phyloP scores from a whole-genome alignment of 2,797 vertebrate species.

The Oophaga sylvatica region DNA sequence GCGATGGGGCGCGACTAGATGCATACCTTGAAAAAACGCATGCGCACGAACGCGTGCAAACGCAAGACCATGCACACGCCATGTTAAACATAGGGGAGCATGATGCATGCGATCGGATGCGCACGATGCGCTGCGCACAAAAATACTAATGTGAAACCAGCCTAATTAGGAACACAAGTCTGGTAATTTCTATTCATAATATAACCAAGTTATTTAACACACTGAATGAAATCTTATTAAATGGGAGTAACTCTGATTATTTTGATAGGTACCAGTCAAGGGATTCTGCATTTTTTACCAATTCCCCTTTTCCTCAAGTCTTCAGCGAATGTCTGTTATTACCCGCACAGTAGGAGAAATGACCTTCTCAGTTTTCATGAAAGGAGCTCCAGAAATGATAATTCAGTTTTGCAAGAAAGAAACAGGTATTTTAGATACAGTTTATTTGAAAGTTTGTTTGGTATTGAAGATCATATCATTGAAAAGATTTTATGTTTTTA shows the following conservation, averaged over 20 bases:
- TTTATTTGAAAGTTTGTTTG: neutral
- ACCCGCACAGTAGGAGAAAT: conserved; percentile 60
- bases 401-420: conserved; percentile 67
- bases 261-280: conserved; percentile 63
- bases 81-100: too few species aligned
- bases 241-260: neutral
- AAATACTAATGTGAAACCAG: too few species aligned
- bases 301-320: conserved; percentile 72
- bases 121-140: too few species aligned
- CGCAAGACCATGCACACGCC: too few species aligned
- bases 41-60: too few species aligned
- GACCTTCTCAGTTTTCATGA: conserved; percentile 65
- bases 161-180: neutral
- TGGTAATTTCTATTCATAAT: neutral
- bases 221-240: neutral
- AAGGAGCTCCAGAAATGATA: conserved; percentile 73
- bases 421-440: conserved; percentile 66
- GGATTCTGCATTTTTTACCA: conserved; percentile 67
- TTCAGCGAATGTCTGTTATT: conserved; percentile 73
- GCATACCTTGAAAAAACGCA: too few species aligned
- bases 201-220: neutral
- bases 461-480: neutral
- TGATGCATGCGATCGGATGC: too few species aligned
- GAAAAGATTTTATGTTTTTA: too few species aligned
- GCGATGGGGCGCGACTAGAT: too few species aligned